Evolutionary conservation across 2,797 vertebrate species (phyloP), one percentile per base, ranked within the genome.

Genomic region (Epinephelus coioides): DNA sequence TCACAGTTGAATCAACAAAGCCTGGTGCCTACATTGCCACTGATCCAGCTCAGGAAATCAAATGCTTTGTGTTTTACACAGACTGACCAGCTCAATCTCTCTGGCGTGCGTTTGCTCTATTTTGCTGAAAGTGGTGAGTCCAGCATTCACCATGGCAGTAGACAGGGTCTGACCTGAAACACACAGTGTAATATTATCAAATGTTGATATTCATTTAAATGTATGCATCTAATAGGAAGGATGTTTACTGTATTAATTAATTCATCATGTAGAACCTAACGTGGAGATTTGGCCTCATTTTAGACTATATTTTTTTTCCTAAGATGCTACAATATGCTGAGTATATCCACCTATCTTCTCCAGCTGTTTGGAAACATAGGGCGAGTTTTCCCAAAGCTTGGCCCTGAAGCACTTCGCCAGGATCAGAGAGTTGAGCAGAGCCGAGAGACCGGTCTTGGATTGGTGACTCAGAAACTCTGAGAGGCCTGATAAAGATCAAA

Each of bases 351-450:
- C 98, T 85, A 99, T 99, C 95, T 98, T 99, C 89, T 99, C 98
- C 91, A 99, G 85, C 82, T 99, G 98, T 91, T 96, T 99, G 79
- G 98, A 98, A 72, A 99, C 92, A 67, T 96, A 97, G 5, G 92
- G 91, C 2, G 98, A 99, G 90, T 99, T 97, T 93, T 99, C 98
- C 98, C 98, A 99, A 86, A 99, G 95, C 90, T 94, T 98, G 89
- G 97, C 97, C 83, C 95, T 95, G 93, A 99, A 99, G 94, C 98
- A 99, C 87, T 99, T 99, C 0, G 97, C 96, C 94, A 99, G 94
- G 91, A 97, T 96, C 93, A 98, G 82, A 34, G 97, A 94, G 81
- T 97, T 98, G 67, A 99, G 91, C 66, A 97, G 85, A 82, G 95
- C 95, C 76, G 91, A 89, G 88, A 98, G 99, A 66, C 89, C 93